Evolutionary conservation across 2,797 vertebrate species (phyloP).

Genomic region (Xerus rutilus): DNA sequence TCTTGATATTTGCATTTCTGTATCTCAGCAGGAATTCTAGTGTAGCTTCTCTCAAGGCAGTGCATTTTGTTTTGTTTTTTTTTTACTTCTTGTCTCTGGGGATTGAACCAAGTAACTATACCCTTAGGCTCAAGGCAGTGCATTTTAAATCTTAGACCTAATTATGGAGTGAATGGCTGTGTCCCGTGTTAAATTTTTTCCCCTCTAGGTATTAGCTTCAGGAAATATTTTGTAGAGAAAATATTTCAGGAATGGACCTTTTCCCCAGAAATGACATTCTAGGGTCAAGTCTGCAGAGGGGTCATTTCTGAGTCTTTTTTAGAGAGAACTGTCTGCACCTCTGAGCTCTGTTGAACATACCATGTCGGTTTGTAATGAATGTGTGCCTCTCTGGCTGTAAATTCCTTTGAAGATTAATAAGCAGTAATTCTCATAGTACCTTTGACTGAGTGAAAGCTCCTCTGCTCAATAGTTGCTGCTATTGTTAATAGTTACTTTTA

Average conservation of each 20-base stretch:
- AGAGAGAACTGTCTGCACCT: background rate
- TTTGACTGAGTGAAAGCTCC: background rate
- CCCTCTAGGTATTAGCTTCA: background rate
- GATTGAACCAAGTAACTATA: background rate
- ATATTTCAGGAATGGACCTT: constrained; percentile 70
- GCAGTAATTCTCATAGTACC: background rate
- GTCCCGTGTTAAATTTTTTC: background rate
- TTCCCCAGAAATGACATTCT: constrained; percentile 63
- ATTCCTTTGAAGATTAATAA: background rate
- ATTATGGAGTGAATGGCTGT: constrained; percentile 13
- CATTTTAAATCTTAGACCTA: constrained; percentile 56
- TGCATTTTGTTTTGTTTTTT: background rate
- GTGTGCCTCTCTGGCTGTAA: background rate
- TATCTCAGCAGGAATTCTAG: constrained; percentile 48
- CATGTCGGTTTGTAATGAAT: constrained; percentile 31
- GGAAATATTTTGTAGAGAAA: constrained; percentile 55
- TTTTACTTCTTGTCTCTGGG: background rate
- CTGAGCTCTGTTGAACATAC: background rate
- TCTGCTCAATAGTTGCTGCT: background rate
- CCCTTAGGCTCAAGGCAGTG: background rate
- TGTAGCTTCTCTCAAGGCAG: constrained; percentile 23
- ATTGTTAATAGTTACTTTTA: background rate
- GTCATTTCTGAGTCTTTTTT: constrained; percentile 40
- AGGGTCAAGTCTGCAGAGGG: background rate
- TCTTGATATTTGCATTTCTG: constrained; percentile 39